These are phyloP conservation scores for Magallana ariakensis DNA, from an alignment of 1,140 invertebrate species.

Conservation along the genomic window DNA sequence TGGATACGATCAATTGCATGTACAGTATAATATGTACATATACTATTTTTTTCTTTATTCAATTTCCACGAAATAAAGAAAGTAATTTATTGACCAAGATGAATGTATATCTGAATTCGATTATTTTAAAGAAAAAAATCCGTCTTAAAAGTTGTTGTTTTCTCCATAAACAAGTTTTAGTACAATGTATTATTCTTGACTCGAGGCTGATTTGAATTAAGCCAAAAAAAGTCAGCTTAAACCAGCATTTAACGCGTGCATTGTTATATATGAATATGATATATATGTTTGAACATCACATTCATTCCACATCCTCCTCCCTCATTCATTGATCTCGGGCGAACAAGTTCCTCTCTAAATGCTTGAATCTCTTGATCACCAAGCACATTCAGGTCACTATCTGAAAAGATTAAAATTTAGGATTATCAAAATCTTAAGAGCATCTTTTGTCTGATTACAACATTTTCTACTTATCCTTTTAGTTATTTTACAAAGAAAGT, in stretches of 20 bases:
- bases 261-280: background rate
- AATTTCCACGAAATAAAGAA: too few species aligned
- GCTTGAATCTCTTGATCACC: background rate
- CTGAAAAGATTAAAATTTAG: background rate
- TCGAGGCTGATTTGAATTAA: background rate
- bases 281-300: background rate
- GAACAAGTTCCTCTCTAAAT: background rate
- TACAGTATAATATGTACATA: background rate
- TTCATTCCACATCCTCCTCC: background rate
- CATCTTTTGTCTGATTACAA: too few species aligned
- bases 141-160: background rate
- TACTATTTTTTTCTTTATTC: background rate
- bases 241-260: background rate
- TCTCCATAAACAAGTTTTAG: too few species aligned
- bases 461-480: too few species aligned
- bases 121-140: background rate
- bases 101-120: background rate
- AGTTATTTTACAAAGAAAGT: background rate
- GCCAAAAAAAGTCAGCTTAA: conserved; percentile 49
- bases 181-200: too few species aligned
- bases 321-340: background rate
- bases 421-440: too few species aligned
- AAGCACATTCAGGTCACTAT: background rate
- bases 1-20: background rate
- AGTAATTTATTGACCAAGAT: too few species aligned